Conservation (phyloP, 2,797 vertebrate genomes). For the Podarcis siculus region DNA sequence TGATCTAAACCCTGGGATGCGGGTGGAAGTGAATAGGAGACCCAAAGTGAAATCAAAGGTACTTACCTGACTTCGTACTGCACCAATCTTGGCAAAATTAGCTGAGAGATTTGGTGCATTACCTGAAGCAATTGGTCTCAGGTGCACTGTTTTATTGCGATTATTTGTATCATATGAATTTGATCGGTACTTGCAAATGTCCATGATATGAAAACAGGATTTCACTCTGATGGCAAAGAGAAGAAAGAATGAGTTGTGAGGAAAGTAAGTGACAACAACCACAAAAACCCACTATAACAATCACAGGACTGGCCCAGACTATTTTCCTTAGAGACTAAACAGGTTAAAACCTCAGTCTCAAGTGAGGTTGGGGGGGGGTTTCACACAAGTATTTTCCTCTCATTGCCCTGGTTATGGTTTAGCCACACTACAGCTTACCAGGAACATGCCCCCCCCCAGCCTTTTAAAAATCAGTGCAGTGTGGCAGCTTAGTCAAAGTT, state of each 20-base stretch:
- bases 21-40: not conserved
- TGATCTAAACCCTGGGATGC: not conserved
- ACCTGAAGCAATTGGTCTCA: constrained; percentile 87
- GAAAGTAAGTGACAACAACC: not conserved
- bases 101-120: constrained; percentile 85
- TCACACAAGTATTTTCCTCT: not conserved
- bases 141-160: constrained; percentile 90
- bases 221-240: constrained; percentile 84
- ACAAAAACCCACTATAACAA: not conserved
- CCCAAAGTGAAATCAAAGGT: not conserved
- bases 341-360: not conserved
- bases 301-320: too few species aligned
- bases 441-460: too few species aligned
- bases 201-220: constrained; percentile 99
- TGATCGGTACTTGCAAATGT: constrained; percentile 91
- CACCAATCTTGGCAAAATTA: constrained; percentile 90
- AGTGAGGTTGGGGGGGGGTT: too few species aligned
- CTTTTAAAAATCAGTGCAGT: too few species aligned
- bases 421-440: not conserved
- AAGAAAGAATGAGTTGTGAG: not conserved
- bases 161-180: constrained; percentile 85
- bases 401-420: not conserved
- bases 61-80: constrained; percentile 91
- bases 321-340: not conserved
- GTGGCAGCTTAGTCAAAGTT: too few species aligned